Base-by-base conservation (phyloP, 2,113 vertebrate species). In the Tetrao urogallus region DNA sequence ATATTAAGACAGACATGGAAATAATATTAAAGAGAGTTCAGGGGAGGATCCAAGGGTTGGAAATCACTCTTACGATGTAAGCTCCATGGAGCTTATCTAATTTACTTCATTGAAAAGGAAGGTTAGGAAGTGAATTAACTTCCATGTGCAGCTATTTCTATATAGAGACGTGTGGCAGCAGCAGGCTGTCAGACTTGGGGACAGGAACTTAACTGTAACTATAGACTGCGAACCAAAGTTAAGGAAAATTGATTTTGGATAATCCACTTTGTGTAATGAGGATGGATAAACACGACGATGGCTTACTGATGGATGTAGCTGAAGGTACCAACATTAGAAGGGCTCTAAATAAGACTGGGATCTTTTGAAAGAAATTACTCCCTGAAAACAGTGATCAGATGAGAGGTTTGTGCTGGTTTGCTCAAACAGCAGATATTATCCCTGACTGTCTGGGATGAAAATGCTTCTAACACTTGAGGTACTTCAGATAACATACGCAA, bases 351-450 rank as follows among this genome's bases (percentile, higher is more conserved):
- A 25, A 63, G 43, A 40, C 45, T 30, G 24, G 2, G 2, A 16
- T 72, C 7, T 79, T 82, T 30, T 34, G 20, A 78, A 36, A 58
- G 13, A 63, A 70, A 58, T 63, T 63, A 30, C 9, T 69, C 10
- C 19, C 32, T 76, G 42, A 45, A 9, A 32, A 14, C 58, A 16
- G 2, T 0, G 0, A 72, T 42, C 0, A 0, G 42, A 8, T 25
- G 45, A 52, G 24, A 78, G 5, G 18, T 60, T 74, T 61, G 30
- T 65, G 17, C 32, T 71, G 8, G 8, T 76, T 91, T 38, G 54
- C 1, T 27, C 32, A 38, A 2, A 70, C 45, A 21, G 3, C 58
- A 34, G 40, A 52, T 82, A 82, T 88, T 91, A 32, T 57, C 25
- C 10, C 6, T 8, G 4, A 32, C 27, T 71, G 61, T 90, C 66